Evolutionary conservation across 2,797 vertebrate genomes (phyloP).

Genomic region (Esox lucius): DNA sequence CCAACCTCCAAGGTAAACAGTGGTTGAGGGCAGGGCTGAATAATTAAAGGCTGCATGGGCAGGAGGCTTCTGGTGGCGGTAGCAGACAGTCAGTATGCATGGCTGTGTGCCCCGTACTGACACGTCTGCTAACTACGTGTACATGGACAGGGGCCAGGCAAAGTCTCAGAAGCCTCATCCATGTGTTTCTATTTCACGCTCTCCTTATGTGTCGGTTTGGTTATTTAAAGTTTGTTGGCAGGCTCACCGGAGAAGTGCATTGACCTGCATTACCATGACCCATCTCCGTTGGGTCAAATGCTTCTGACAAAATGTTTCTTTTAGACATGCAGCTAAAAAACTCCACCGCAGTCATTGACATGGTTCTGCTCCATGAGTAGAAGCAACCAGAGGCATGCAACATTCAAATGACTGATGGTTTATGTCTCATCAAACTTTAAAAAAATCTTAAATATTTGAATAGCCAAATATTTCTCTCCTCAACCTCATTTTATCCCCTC

Average conservation of each 20-base stretch:
- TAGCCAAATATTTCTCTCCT: too few relatives aligned
- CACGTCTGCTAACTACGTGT: constrained; percentile 16
- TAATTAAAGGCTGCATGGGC: constrained; percentile 65
- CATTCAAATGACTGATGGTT: not conserved
- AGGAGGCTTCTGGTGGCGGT: constrained; percentile 59
- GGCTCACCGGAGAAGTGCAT: constrained; percentile 1
- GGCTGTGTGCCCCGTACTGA: constrained; percentile 26
- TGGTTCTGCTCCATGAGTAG: constrained; percentile 5
- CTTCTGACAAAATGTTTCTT: not conserved
- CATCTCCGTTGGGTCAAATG: too few relatives aligned
- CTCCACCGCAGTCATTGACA: constrained; percentile 1
- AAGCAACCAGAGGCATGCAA: not conserved
- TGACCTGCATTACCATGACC: constrained; percentile 14
- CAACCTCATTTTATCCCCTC: not conserved
- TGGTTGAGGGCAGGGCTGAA: constrained; percentile 59
- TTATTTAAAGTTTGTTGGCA: constrained; percentile 13
- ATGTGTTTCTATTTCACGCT: constrained; percentile 17
- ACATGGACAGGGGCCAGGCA: constrained; percentile 19
- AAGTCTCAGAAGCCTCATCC: not conserved
- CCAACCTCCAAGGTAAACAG: constrained; percentile 66
- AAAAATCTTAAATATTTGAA: too few relatives aligned
- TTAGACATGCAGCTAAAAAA: not conserved
- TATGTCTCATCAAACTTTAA: too few relatives aligned
- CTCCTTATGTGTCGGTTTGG: constrained; percentile 21
- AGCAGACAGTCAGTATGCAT: constrained; percentile 38